Conservation (phyloP, 2,797 vertebrate genomes). For the Mergus octosetaceus region DNA sequence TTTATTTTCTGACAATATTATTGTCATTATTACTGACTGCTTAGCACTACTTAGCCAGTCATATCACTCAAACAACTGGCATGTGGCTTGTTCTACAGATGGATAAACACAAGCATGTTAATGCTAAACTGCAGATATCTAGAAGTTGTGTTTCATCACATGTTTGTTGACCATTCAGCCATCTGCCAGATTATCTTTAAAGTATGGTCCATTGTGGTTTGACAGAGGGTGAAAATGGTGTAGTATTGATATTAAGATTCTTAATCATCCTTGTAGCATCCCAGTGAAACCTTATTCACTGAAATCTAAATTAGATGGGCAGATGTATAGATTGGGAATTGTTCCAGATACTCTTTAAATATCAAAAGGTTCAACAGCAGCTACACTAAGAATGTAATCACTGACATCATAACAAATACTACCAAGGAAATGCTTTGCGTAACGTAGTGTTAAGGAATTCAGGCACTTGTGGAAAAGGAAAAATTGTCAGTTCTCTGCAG, state of each 20-base stretch:
- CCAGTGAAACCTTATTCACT: not conserved
- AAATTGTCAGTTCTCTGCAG: not conserved
- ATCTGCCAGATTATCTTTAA: conserved; percentile 24
- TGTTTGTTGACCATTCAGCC: conserved; percentile 15
- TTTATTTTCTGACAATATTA: not conserved
- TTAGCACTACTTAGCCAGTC: conserved; percentile 4
- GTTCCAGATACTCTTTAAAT: conserved; percentile 28
- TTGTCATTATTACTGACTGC: not conserved
- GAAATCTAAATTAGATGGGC: not conserved
- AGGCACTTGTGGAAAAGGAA: not conserved
- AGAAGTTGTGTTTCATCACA: not conserved
- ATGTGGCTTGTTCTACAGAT: conserved; percentile 15
- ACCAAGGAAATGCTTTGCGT: not conserved
- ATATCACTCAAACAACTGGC: not conserved
- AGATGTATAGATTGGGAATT: conserved; percentile 11
- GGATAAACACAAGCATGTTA: not conserved
- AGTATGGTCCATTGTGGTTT: not conserved
- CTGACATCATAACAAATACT: not conserved
- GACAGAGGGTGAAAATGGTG: not conserved
- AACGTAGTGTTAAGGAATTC: not conserved
- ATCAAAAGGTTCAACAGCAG: not conserved
- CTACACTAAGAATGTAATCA: not conserved
- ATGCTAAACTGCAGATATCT: not conserved
- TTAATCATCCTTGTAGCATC: not conserved
- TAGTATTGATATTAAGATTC: not conserved